Base-by-base conservation (phyloP, 2,797 vertebrate genomes). In the Pseudomugil gertrudae region DNA sequence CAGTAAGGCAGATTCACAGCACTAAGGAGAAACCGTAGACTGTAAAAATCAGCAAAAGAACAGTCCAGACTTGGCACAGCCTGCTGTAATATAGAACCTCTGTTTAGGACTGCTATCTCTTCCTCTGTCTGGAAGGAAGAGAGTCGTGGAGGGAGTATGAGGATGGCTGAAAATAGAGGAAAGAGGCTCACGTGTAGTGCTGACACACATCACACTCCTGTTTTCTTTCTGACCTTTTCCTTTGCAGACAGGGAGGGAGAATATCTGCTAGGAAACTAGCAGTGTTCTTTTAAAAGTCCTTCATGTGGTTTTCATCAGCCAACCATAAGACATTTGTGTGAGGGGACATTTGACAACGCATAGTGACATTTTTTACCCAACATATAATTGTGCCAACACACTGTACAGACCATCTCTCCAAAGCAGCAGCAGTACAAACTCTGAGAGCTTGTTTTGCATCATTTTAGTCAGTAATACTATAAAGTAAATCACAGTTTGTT, bases 1-100 rank as follows among this genome's bases (percentile, higher is more conserved):
- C 91, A 92, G 91, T 94, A 92, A 94, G 93, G 94, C 93, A 94
- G 86, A 92, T 89, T 91, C 89, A 93, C 90, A 93, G 92, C 91
- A 93, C 87, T 92, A 89, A 85, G 85, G 89, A 88, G 80, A 89
- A 82, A 89, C 78, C 57, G 68, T 78, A 74, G 73, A 87, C 77
- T 45, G 74, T 87, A 79, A 57, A 76, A 84, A 85, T 84, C 74
- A 81, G 79, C 81, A 78, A 75, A 87, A 72, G 66, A 79, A 84
- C 70, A 76, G 63, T 79, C 80, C 64, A 65, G 67, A 87, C 71
- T 38, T 57, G 78, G 53, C 66, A 47, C n/a, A n/a, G 68, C 81
- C 81, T 73, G 76, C 63, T 9, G 5, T 52, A 38, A 54, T 45
- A 67, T 24, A 79, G 52, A 75, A 54, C 83, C 65, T 78, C 56